These are phyloP conservation scores for Fregetta grallaria DNA, from an alignment of 2,113 vertebrate species.

Conservation along the genomic window DNA sequence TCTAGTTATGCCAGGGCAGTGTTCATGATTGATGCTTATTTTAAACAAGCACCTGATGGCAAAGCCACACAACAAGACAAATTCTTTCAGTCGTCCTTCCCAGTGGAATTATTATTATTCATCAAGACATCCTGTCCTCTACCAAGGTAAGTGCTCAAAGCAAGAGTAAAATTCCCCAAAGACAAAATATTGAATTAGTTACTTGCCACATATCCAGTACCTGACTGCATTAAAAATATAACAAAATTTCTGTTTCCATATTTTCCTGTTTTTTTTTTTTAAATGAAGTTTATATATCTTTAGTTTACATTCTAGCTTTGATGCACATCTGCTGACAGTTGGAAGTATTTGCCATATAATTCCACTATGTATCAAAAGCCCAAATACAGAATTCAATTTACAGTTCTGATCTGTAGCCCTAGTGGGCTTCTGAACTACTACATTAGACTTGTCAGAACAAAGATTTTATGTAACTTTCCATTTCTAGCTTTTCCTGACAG, in stretches of 20 bases:
- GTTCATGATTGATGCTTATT: neutral
- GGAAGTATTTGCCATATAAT: neutral
- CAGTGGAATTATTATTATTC: neutral
- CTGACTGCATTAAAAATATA: neutral
- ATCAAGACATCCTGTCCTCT: neutral
- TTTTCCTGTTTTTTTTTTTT: neutral
- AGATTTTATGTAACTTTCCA: constrained; percentile 25
- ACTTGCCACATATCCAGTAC: neutral
- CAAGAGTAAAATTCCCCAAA: neutral
- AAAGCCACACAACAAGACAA: neutral
- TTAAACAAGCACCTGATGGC: neutral
- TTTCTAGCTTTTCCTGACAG: constrained; percentile 33
- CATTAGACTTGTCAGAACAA: neutral
- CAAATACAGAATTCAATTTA: neutral
- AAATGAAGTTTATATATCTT: neutral
- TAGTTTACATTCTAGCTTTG: neutral
- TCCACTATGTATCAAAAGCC: neutral
- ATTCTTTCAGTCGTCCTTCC: neutral
- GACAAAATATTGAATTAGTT: neutral
- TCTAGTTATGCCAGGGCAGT: rapidly evolving
- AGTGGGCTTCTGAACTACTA: neutral
- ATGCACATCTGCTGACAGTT: neutral
- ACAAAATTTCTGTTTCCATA: neutral
- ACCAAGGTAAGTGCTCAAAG: neutral
- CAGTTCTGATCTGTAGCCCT: neutral